Evolutionary conservation across 2,113 vertebrate species (phyloP).

Genomic region (Clarias macrocephalus): DNA sequence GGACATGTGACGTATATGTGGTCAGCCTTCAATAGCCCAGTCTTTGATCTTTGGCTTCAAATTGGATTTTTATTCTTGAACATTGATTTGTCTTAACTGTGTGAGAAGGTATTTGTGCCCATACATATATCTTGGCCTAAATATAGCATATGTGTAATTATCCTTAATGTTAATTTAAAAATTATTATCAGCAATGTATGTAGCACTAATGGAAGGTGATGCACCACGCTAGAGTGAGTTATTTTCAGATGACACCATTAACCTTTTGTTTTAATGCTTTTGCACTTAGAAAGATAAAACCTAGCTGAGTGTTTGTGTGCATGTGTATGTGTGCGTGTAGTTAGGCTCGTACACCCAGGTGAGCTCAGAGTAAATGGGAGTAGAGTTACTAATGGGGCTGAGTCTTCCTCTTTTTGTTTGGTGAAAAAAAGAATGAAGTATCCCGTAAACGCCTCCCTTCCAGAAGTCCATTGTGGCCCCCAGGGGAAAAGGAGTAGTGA

Average conservation of each 20-base stretch:
- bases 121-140: conserved; percentile 14
- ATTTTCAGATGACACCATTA: conserved; percentile 56
- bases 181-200: conserved; percentile 16
- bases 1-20: conserved; percentile 28
- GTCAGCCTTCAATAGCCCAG: conserved; percentile 21
- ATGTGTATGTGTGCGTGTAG: conserved; percentile 13
- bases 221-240: conserved; percentile 31
- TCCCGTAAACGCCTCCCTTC: conserved; percentile 56
- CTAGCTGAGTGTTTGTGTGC: conserved; percentile 45
- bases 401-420: conserved; percentile 53
- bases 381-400: conserved; percentile 58
- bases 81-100: conserved; percentile 32
- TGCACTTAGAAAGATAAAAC: conserved; percentile 56
- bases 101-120: conserved; percentile 10
- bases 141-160: conserved; percentile 14
- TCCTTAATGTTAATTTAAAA: conserved; percentile 29
- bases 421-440: conserved; percentile 40
- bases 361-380: conserved; percentile 49
- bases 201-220: conserved; percentile 42
- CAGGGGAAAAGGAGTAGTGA: conserved; percentile 50
- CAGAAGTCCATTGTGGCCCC: conserved; percentile 52
- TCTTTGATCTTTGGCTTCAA: conserved; percentile 37
- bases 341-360: conserved; percentile 43
- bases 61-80: conserved; percentile 24
- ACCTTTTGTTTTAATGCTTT: conserved; percentile 56